A percentile compares a stretch with the other conserved stretches of the same genome.
Conservation (phyloP, 2,797 vertebrate genomes). For the Microhierax caerulescens region DNA sequence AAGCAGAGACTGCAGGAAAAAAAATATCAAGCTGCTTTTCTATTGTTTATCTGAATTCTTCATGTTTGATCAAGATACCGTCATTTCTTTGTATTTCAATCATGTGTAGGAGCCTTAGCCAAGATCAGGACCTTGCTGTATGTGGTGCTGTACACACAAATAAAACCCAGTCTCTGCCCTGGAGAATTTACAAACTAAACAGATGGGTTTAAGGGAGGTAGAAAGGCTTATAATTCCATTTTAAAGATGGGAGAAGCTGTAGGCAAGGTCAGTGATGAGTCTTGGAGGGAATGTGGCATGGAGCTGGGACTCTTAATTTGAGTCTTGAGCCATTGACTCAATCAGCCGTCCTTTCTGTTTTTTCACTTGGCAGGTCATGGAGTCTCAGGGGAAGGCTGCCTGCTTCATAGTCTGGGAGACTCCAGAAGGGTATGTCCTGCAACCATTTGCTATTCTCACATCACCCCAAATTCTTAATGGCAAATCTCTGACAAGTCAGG, state of each 20-base stretch:
- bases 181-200: conserved; percentile 41
- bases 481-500: neutral
- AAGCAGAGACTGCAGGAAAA: conserved; percentile 14
- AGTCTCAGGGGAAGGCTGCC: neutral
- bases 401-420: neutral
- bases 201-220: neutral
- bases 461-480: neutral
- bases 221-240: neutral
- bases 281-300: neutral
- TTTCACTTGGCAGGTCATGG: neutral
- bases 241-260: neutral
- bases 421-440: neutral
- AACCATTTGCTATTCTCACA: neutral
- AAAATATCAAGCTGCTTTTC: conserved; percentile 36
- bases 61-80: conserved; percentile 34
- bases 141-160: conserved; percentile 41
- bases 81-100: conserved; percentile 41
- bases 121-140: conserved; percentile 51
- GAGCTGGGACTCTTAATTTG: neutral
- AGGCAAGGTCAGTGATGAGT: neutral
- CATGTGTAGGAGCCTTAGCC: neutral
- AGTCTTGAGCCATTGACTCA: neutral
- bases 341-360: neutral
- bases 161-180: conserved; percentile 21
- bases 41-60: conserved; percentile 10